phyloP scores from a whole-genome alignment of 2,888 invertebrate species.

The Prosopocoilus inquinatus region DNA sequence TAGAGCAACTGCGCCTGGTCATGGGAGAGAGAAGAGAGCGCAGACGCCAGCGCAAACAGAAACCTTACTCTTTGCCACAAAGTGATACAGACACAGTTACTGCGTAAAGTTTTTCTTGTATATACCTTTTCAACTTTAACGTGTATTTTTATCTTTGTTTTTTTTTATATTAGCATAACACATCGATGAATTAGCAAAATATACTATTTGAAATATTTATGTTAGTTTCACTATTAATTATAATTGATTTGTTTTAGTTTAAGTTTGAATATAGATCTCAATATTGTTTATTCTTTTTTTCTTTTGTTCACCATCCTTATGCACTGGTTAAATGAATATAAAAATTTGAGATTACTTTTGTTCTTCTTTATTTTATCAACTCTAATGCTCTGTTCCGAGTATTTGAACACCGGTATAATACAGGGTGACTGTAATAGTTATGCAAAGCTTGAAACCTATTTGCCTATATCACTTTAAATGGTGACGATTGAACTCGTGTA shows the following conservation, averaged over 20 bases:
- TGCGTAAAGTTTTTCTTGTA: constrained; percentile 30
- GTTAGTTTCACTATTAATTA: constrained; percentile 18
- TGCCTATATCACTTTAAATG: too few species aligned
- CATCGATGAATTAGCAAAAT: constrained; percentile 21
- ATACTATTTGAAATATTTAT: constrained; percentile 25
- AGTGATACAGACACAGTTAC: constrained; percentile 51
- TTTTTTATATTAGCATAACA: constrained; percentile 28
- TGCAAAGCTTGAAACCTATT: too few species aligned
- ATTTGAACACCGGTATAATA: too few species aligned
- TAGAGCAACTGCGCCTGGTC: constrained; percentile 82
- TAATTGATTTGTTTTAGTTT: constrained; percentile 8
- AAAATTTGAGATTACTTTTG: too few species aligned
- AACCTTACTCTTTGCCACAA: constrained; percentile 63
- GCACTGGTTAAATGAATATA: too few species aligned
- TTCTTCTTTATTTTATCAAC: too few species aligned
- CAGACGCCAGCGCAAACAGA: constrained; percentile 73
- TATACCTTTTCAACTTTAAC: constrained; percentile 30
- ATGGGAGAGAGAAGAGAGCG: constrained; percentile 88
- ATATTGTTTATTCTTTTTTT: constrained; percentile 12
- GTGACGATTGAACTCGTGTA: too few species aligned
- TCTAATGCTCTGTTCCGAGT: too few species aligned
- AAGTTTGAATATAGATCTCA: constrained; percentile 21
- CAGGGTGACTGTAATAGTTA: too few species aligned
- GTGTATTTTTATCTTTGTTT: constrained; percentile 32
- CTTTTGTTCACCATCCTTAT: neutral